These are phyloP conservation scores for Lepus timidus DNA, from an alignment of 2,113 vertebrate genomes.

Conservation along the genomic window DNA sequence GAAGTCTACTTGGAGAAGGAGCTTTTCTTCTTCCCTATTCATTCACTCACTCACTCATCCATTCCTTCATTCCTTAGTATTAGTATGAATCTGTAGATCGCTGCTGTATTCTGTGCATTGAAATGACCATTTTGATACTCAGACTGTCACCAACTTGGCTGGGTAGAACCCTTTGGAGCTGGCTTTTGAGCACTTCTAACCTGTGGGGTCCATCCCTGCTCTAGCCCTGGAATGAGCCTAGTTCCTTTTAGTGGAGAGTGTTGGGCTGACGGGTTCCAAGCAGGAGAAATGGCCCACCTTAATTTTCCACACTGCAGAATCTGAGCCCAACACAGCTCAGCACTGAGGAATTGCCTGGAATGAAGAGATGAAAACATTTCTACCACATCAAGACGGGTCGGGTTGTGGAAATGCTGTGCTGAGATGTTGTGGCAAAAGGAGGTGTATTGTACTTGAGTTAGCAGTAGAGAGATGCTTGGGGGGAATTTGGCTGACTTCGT, in stretches of 20 bases:
- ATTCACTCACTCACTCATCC: background rate
- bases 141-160: background rate
- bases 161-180: background rate
- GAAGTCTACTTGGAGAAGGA: background rate
- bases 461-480: background rate
- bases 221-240: background rate
- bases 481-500: conserved; percentile 3
- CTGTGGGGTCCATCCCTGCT: background rate
- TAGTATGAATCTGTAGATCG: background rate
- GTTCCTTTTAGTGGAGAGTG: background rate
- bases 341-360: background rate
- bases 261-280: background rate
- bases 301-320: background rate
- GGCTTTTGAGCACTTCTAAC: background rate
- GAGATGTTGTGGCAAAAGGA: background rate
- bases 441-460: background rate
- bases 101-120: background rate
- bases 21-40: background rate
- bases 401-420: background rate
- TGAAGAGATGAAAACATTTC: background rate
- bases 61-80: background rate
- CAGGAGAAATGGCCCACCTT: background rate
- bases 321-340: background rate
- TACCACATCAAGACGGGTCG: background rate
- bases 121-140: background rate